phyloP scores from a whole-genome alignment of 2,888 invertebrate species.

The Cryptocheilus praepositus region DNA sequence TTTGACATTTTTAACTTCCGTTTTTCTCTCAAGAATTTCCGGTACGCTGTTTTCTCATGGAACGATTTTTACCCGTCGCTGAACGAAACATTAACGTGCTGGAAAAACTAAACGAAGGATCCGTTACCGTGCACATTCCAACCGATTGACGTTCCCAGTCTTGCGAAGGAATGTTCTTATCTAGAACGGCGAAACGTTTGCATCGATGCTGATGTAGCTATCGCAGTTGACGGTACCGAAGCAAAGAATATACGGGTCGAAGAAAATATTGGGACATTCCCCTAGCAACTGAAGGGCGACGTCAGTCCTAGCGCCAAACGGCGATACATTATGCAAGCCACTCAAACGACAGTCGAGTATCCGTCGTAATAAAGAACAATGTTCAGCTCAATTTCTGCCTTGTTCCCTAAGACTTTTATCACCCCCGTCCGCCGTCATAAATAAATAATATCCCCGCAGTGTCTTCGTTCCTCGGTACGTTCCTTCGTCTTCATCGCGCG shows the following conservation, averaged over 20 bases:
- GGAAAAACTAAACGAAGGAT: neutral
- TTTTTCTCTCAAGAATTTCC: too few relatives aligned
- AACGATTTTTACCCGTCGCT: slow-evolving; percentile 24
- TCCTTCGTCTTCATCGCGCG: slow-evolving; percentile 24
- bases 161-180: too few relatives aligned
- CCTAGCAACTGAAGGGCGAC: slow-evolving; percentile 16
- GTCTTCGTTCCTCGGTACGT: slow-evolving; percentile 3
- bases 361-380: slow-evolving; percentile 42
- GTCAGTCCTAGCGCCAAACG: slow-evolving; percentile 21
- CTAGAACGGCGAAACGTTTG: neutral
- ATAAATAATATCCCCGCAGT: slow-evolving; percentile 45
- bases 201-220: slow-evolving; percentile 12
- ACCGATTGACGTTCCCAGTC: too few relatives aligned
- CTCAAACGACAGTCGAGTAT: slow-evolving; percentile 29
- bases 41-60: slow-evolving; percentile 20
- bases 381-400: slow-evolving; percentile 31
- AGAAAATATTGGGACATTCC: neutral
- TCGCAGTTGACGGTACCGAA: slow-evolving; percentile 5
- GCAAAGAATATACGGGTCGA: slow-evolving; percentile 1
- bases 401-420: slow-evolving; percentile 42
- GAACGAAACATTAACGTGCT: slow-evolving; percentile 2
- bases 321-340: slow-evolving; percentile 45
- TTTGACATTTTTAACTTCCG: too few relatives aligned
- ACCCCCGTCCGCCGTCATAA: slow-evolving; percentile 34
- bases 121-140: too few relatives aligned